phyloP scores from a whole-genome alignment of 2,888 invertebrate species.

The Tigriopus californicus region DNA sequence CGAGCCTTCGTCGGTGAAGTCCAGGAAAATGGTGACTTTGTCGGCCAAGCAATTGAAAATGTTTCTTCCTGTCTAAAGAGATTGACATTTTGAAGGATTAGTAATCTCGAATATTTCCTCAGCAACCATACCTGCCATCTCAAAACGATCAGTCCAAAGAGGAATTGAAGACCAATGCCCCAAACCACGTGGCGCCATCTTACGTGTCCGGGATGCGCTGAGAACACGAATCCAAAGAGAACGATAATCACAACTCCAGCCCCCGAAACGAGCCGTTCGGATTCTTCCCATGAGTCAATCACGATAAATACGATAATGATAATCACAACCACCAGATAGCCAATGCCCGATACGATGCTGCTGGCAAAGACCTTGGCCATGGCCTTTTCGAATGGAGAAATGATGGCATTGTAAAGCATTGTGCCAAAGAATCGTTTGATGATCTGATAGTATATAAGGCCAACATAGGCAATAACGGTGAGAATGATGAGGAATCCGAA shows the following conservation, averaged over 20 bases:
- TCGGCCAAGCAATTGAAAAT: slow-evolving; percentile 47
- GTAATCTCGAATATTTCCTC: no score
- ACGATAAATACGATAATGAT: slow-evolving; percentile 34
- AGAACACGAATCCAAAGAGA: slow-evolving; percentile 40
- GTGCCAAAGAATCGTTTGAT: slow-evolving; percentile 33
- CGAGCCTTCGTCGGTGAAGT: slow-evolving; percentile 57
- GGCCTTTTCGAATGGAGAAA: neutral
- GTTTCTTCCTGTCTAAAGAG: slow-evolving; percentile 38
- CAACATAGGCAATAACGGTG: slow-evolving; percentile 38
- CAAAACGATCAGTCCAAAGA: slow-evolving; percentile 63
- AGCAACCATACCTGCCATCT: slow-evolving; percentile 40
- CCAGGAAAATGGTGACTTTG: slow-evolving; percentile 51
- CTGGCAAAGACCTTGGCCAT: neutral
- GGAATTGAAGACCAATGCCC: slow-evolving; percentile 63
- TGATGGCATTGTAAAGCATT: neutral
- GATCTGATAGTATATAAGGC: slow-evolving; percentile 41
- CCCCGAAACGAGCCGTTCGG: slow-evolving; percentile 44
- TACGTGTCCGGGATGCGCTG: slow-evolving; percentile 36
- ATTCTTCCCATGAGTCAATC: slow-evolving; percentile 40
- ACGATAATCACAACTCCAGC: slow-evolving; percentile 45
- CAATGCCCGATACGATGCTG: slow-evolving; percentile 31
- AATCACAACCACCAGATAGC: slow-evolving; percentile 27
- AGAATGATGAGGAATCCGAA: slow-evolving; percentile 51
- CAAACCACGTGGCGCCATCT: slow-evolving; percentile 61
- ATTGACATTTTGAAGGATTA: no score